These are phyloP conservation scores for Acanthochromis polyacanthus DNA, from an alignment of 2,113 vertebrate genomes.

Conservation along the genomic window DNA sequence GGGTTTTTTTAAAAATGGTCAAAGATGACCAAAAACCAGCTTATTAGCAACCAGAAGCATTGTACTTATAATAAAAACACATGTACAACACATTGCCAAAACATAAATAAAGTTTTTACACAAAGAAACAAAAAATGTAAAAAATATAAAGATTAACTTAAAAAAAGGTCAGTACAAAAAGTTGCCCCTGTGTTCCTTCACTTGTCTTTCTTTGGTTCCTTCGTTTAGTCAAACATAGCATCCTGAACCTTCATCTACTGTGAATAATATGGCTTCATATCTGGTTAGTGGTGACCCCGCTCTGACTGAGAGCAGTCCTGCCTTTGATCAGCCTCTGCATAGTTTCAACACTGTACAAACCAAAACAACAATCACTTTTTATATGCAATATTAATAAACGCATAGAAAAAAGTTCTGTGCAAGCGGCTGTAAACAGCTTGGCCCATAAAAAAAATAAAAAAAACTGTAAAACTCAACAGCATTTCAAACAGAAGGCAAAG, in stretches of 20 bases:
- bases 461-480: slow-evolving; percentile 62
- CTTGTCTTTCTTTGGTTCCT: slow-evolving; percentile 57
- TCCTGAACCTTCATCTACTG: slow-evolving; percentile 32
- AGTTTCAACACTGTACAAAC: slow-evolving; percentile 48
- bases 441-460: neutral
- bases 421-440: slow-evolving; percentile 40
- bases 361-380: slow-evolving; percentile 3
- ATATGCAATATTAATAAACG: slow-evolving; percentile 32
- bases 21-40: slow-evolving; percentile 34
- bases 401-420: slow-evolving; percentile 49
- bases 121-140: slow-evolving; percentile 15
- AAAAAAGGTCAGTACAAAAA: slow-evolving; percentile 50
- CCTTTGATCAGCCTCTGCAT: slow-evolving; percentile 56
- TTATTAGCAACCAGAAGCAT: slow-evolving; percentile 40
- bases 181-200: slow-evolving; percentile 34
- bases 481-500: slow-evolving; percentile 33
- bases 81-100: slow-evolving; percentile 52
- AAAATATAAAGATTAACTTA: neutral
- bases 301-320: slow-evolving; percentile 26
- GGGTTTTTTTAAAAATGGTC: slow-evolving; percentile 45
- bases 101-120: slow-evolving; percentile 64
- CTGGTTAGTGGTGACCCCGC: slow-evolving; percentile 18
- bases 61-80: slow-evolving; percentile 59
- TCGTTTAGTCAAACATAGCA: slow-evolving; percentile 23
- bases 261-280: slow-evolving; percentile 69